Percentiles rank a stretch among this genome's conserved stretches.
Evolutionary conservation across 2,888 invertebrate genomes (phyloP).

Genomic region (Orthonevra nobilis): DNA sequence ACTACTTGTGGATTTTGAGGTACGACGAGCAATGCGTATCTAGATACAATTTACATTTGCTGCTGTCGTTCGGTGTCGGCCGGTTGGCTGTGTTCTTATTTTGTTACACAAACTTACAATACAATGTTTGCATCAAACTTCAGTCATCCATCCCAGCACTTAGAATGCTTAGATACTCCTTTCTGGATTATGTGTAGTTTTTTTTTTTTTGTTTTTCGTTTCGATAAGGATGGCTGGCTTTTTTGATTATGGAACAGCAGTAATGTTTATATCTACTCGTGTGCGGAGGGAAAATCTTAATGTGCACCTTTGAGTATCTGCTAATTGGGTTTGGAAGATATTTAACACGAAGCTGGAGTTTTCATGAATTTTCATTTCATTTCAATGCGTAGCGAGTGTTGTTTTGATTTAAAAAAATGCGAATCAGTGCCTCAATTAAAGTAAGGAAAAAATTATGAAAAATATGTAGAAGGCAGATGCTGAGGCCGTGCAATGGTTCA

Average conservation of each 20-base stretch:
- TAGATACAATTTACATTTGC: constrained; percentile 57
- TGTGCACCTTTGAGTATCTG: constrained; percentile 3
- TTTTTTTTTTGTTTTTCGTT: constrained; percentile 1
- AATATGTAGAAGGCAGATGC: background rate
- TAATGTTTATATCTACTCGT: background rate
- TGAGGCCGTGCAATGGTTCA: constrained; percentile 40
- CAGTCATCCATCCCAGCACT: constrained; percentile 24
- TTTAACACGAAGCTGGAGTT: constrained; percentile 24
- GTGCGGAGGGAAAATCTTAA: constrained; percentile 21
- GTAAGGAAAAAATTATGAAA: constrained; percentile 4
- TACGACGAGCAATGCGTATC: constrained; percentile 17
- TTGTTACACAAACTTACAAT: background rate
- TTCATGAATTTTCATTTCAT: constrained; percentile 51
- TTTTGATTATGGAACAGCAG: constrained; percentile 61
- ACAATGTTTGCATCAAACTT: constrained; percentile 8
- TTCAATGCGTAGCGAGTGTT: constrained; percentile 1
- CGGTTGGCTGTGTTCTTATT: constrained; percentile 11
- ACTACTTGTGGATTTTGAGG: background rate
- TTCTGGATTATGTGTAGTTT: constrained; percentile 6
- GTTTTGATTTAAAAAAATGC: constrained; percentile 26
- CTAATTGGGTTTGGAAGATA: constrained; percentile 19
- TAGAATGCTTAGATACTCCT: constrained; percentile 26
- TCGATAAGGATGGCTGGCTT: constrained; percentile 63
- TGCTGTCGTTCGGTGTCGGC: constrained; percentile 13
- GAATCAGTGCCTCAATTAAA: constrained; percentile 38